A percentile compares a stretch with the other conserved stretches of the same genome.
Conservation (phyloP, 2,888 invertebrate genomes). For the Xylota sylvarum region DNA sequence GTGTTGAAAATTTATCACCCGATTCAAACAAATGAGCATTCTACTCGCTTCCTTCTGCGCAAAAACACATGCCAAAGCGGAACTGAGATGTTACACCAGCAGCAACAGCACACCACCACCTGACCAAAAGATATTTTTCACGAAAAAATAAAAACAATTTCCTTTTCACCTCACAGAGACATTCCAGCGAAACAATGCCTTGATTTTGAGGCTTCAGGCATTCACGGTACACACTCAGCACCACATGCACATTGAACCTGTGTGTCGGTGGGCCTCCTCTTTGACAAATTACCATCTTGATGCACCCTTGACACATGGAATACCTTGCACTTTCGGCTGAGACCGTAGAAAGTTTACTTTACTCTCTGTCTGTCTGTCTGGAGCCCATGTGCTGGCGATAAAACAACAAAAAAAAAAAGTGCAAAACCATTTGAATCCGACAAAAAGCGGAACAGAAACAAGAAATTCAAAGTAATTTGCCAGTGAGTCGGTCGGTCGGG, state of each 20-base stretch:
- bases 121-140: slow-evolving; percentile 60
- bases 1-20: slow-evolving; percentile 76
- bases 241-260: slow-evolving; percentile 57
- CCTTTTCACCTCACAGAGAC: slow-evolving; percentile 30
- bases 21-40: slow-evolving; percentile 72
- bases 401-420: no score
- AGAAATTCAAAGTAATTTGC: slow-evolving; percentile 67
- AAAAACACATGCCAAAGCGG: slow-evolving; percentile 54
- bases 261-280: slow-evolving; percentile 70
- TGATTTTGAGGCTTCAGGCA: slow-evolving; percentile 69
- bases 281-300: slow-evolving; percentile 77
- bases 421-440: slow-evolving; percentile 39
- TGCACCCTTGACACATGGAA: slow-evolving; percentile 77
- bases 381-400: slow-evolving; percentile 34
- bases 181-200: slow-evolving; percentile 61
- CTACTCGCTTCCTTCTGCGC: slow-evolving; percentile 48
- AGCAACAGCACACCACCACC: slow-evolving; percentile 36
- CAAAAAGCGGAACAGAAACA: slow-evolving; percentile 54
- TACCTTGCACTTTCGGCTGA: slow-evolving; percentile 72
- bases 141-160: slow-evolving; percentile 61
- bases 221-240: slow-evolving; percentile 36
- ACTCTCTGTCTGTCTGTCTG: slow-evolving; percentile 1
- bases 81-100: slow-evolving; percentile 64
- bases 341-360: slow-evolving; percentile 68
- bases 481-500: not conserved